Evolutionary conservation across 2,797 vertebrate species (phyloP).

Genomic region (Gymnothorax reevesii): DNA sequence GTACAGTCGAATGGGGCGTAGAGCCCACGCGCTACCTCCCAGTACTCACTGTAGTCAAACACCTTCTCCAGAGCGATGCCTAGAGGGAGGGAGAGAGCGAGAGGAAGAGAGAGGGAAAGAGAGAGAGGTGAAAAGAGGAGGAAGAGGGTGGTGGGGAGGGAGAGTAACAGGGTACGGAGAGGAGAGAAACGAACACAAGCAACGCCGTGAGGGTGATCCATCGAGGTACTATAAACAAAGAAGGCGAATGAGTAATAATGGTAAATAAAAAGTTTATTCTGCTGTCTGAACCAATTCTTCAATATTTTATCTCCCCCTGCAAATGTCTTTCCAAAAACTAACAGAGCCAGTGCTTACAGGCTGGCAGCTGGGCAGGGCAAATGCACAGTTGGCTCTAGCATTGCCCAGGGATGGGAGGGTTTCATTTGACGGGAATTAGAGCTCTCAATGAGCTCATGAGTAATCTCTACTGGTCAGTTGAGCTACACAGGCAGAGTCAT

Average conservation of each 20-base stretch:
- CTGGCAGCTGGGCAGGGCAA: too few relatives aligned
- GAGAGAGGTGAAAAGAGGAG: not conserved
- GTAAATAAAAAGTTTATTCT: not conserved
- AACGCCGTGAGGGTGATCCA: not conserved
- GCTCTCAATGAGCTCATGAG: not conserved
- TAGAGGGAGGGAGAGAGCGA: conserved; percentile 44
- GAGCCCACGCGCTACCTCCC: conserved; percentile 89
- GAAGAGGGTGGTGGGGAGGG: not conserved
- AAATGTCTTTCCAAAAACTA: not conserved
- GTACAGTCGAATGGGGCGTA: conserved; percentile 96
- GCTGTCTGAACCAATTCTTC: not conserved
- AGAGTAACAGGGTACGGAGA: too few relatives aligned
- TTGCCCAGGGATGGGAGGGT: not conserved
- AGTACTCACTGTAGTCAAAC: conserved; percentile 96
- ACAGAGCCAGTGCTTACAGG: not conserved
- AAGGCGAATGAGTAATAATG: not conserved
- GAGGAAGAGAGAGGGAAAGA: not conserved
- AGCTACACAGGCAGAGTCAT: not conserved
- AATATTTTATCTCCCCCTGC: not conserved
- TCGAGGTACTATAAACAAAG: not conserved
- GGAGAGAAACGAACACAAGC: not conserved
- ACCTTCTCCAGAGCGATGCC: conserved; percentile 87
- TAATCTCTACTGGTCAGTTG: not conserved
- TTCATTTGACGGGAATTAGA: not conserved
- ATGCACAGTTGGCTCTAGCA: not conserved